Base-by-base conservation (phyloP, 1,140 invertebrate species). In the Bombus vancouverensis region DNA sequence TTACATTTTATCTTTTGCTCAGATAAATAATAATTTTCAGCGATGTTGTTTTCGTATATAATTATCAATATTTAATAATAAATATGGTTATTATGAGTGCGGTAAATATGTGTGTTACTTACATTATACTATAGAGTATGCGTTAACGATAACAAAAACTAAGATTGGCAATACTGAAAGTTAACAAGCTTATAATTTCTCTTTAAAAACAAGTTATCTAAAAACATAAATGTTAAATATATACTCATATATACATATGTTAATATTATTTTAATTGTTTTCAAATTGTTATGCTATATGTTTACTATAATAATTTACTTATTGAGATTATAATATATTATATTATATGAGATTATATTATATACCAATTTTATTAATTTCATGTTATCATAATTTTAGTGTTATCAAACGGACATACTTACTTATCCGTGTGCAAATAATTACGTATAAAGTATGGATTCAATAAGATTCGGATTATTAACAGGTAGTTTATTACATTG, bases 381-480 rank as follows among this genome's bases (percentile, higher is more conserved):
- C 4, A 2, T 74, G 8, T 34, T 81, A 44, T 73, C 53, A 44
- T 47, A 28, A 82, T 47, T 47, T 15, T 13, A 81, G 22, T 22
- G 28, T 74, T 82, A 80, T 70, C 44, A 28, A 42, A 13, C 15
- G 18, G 13, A 73, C 9, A 73, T n/a, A 62, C 5, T 34, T 72
- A 10, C 3, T 5, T 47, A 62, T 9, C 9, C 15, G 10, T 18
- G 18, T 37, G 10, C 25, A 53, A 77, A 32, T 83, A 83, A 32
- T 68, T 68, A 53, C 18, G 22, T 18, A 68, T 57, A 22, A 62
- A 87, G 42, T n/a, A 94, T 94, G 93, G 42, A 81, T 71, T 8
- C 42, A 8, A 92, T 93, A 88, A 90, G 71, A 76, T 92, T 92
- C 91, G 93, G 90, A 73, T 88, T 93, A 72, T 90, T 93, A 76